A percentile compares a stretch with the other conserved stretches of the same genome.
phyloP scores from a whole-genome alignment of 2,113 vertebrate genomes.

The Dicaeum eximium region DNA sequence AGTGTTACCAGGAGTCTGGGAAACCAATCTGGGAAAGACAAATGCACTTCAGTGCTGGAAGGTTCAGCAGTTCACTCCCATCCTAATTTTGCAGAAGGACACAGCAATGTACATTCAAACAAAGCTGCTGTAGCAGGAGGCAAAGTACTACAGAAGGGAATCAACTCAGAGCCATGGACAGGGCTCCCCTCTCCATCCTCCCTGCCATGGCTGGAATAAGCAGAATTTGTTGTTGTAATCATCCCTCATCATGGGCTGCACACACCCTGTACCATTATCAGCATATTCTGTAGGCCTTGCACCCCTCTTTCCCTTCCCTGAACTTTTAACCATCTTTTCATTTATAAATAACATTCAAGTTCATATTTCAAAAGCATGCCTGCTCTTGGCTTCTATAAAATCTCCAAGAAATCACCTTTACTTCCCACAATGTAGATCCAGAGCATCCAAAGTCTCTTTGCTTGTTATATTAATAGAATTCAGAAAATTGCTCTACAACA shows the following conservation, averaged over 20 bases:
- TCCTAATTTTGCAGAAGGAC: background rate
- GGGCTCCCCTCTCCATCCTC: background rate
- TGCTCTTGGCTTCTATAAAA: background rate
- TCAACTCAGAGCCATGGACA: background rate
- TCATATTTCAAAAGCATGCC: background rate
- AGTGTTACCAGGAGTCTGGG: background rate
- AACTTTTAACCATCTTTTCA: background rate
- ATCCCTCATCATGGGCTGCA: background rate
- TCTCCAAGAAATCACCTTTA: slow-evolving; percentile 8
- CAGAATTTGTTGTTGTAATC: background rate
- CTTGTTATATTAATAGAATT: slow-evolving; percentile 45
- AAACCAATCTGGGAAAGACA: background rate
- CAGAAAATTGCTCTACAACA: slow-evolving; percentile 51
- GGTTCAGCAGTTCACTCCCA: background rate
- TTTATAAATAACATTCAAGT: background rate
- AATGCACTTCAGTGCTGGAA: background rate
- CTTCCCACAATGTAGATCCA: background rate
- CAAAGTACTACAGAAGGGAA: background rate
- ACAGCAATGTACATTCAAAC: background rate
- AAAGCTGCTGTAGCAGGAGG: background rate
- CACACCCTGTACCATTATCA: background rate
- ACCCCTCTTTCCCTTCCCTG: background rate
- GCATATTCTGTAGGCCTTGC: background rate
- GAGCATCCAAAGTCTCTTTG: background rate
- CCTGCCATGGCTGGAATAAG: background rate